Base-by-base conservation (phyloP, 1,140 invertebrate genomes). In the Lepidurus apus region DNA sequence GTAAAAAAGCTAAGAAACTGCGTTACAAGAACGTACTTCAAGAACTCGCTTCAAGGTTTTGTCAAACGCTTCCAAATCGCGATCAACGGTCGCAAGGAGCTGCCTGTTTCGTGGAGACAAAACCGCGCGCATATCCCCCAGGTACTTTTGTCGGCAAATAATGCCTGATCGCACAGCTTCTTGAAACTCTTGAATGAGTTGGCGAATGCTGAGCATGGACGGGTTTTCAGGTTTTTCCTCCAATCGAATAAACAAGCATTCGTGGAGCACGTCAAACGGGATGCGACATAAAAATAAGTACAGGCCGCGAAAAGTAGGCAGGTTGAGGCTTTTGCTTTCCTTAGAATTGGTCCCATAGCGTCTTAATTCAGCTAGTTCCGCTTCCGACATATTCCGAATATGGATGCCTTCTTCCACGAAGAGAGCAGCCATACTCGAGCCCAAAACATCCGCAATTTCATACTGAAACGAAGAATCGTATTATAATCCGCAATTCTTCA, bases 271-370 rank as follows among this genome's bases (percentile, higher is more conserved):
- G 84, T 96, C 93, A 81, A 97, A 84, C 21, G 93, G 93, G 21
- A 95, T 89, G 44, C 89, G 89, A 74, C 92, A 90, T 0, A 97
- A 87, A 83, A 96, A 95, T n/a, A 96, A 86, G 85, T 95, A 97
- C 73, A 91, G 88, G 42, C 90, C 83, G 73, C 85, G 88, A 85
- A 95, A 96, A 8, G 93, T 93, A 9, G 95, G 95, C 78, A 97
- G 86, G 80, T 90, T 88, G 84, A 97, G 89, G 10, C 89, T 86
- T 79, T 88, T 84, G 26, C 91, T 90, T 86, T 95, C 93, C n/a
- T 87, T 85, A 81, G 91, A 91, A 91, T 93, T 95, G 80, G 88
- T 90, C 2, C 93, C 93, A 84, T 91, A 94, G 26, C 90, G 84
- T 77, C 83, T 82, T 43, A 90, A 82, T 82, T 90, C 88, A 43